phyloP scores from a whole-genome alignment of 2,888 invertebrate genomes.

The Sepioteuthis lessoniana region DNA sequence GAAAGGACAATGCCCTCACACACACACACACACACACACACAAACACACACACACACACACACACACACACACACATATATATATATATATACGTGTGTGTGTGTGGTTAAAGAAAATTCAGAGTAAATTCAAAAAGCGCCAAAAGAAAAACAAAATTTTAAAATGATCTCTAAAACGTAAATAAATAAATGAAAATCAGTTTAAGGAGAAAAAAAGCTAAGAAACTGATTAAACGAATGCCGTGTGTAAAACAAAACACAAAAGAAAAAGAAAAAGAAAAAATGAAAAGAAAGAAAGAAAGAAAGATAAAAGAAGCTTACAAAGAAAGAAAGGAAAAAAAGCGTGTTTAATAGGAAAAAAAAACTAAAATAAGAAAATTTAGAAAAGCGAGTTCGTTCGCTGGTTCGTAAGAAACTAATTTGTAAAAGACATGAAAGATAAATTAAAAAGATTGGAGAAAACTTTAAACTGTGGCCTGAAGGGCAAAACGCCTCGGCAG shows the following conservation, averaged over 20 bases:
- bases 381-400: neutral
- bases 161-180: neutral
- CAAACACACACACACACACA: too few species aligned
- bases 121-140: too few species aligned
- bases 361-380: constrained; percentile 18
- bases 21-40: too few species aligned
- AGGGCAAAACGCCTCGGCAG: neutral
- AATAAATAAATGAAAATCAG: neutral
- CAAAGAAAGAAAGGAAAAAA: neutral
- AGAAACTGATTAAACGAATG: neutral
- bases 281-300: neutral
- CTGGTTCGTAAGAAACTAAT: constrained; percentile 8
- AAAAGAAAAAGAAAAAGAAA: neutral
- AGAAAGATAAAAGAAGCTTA: rapidly evolving
- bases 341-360: too few species aligned
- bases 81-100: too few species aligned
- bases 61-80: too few species aligned
- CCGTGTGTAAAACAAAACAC: too few species aligned
- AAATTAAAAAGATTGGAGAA: neutral
- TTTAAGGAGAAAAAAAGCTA: neutral
- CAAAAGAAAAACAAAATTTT: too few species aligned
- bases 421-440: neutral
- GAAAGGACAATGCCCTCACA: too few species aligned
- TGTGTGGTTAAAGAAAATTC: too few species aligned
- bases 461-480: neutral